A percentile compares a stretch with the other conserved stretches of the same genome.
Evolutionary conservation across 2,888 invertebrate species (phyloP).

Genomic region (Athrips mouffetella): DNA sequence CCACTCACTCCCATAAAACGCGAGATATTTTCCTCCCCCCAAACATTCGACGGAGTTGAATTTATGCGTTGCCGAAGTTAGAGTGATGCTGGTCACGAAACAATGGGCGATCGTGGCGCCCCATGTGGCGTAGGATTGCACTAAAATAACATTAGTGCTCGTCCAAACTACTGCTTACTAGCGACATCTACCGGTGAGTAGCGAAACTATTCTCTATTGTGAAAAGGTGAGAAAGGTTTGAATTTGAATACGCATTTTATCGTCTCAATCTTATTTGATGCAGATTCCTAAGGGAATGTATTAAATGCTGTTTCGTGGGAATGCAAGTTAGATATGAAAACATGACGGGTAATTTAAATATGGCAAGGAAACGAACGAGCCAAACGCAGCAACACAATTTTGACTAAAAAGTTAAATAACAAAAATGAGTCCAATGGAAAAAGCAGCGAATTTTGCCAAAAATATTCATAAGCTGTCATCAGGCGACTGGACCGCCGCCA

Average conservation of each 20-base stretch:
- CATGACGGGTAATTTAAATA: constrained; percentile 1
- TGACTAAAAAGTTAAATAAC: constrained; percentile 57
- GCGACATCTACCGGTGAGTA: constrained; percentile 70
- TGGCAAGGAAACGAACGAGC: constrained; percentile 7
- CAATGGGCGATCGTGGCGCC: constrained; percentile 76
- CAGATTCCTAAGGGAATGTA: background rate
- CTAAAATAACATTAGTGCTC: constrained; percentile 27
- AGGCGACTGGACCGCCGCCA: constrained; percentile 74
- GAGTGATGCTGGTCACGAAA: constrained; percentile 62
- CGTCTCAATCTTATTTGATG: constrained; percentile 21
- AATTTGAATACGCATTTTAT: constrained; percentile 30
- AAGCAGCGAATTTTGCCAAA: constrained; percentile 68
- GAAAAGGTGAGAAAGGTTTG: constrained; percentile 25
- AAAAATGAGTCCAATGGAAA: constrained; percentile 55
- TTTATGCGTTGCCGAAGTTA: constrained; percentile 73
- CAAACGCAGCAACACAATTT: constrained; percentile 39
- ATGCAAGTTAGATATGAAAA: background rate
- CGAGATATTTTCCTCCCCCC: constrained; percentile 33
- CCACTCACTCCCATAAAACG: background rate
- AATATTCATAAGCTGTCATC: constrained; percentile 79
- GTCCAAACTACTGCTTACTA: constrained; percentile 29
- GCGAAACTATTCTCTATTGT: constrained; percentile 41
- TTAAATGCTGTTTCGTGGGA: constrained; percentile 5
- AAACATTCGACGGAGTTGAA: constrained; percentile 45
- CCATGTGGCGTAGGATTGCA: constrained; percentile 66